Evolutionary conservation across 2,113 vertebrate species (phyloP), one percentile per base, ranked within the genome.

Genomic region (Tonatia bakeri): DNA sequence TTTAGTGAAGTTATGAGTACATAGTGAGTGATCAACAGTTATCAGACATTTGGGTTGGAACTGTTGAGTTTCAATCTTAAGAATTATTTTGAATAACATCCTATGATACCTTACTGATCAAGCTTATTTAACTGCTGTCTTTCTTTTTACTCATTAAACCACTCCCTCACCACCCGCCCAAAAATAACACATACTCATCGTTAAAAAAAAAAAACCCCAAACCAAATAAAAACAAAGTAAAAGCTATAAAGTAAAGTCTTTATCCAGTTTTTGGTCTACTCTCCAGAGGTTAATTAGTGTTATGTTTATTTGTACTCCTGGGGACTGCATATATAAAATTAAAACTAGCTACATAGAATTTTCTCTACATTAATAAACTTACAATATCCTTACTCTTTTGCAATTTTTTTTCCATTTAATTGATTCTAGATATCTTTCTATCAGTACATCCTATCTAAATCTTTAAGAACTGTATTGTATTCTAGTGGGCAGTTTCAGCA

Each of bases 391-490:
- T 81, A 67, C 0, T 40, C 36, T 88, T 77, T 36, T 43, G 28
- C 8, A 40, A 52, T 28, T 84, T 67, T 26, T 65, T 65, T 50
- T 73, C 6, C 45, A 89, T 31, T 91, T 67, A 47, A 50, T 59
- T n/a, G 77, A 52, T 64, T 93, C 65, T 83, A 84, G 24, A 8
- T 79, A 67, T 77, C 64, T 86, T 77, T 76, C 61, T 13, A 24
- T 22, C n/a, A 94, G 14, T 26, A 84, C 1, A 85, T 59, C 16
- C 38, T 84, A 80, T 14, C 31, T 83, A 87, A 90, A 77, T 91
- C 40, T 91, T 96, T 89, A 86, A 96, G 93, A 76, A 38, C 13
- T 94, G 16, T 16, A 87, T 61, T 47, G 22, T 65, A 77, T 76
- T 90, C 50, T 52, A 67, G 20, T 50, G 59, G 38, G 56, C 8